Conservation (phyloP, 1,140 invertebrate genomes). For the Physella acuta region DNA sequence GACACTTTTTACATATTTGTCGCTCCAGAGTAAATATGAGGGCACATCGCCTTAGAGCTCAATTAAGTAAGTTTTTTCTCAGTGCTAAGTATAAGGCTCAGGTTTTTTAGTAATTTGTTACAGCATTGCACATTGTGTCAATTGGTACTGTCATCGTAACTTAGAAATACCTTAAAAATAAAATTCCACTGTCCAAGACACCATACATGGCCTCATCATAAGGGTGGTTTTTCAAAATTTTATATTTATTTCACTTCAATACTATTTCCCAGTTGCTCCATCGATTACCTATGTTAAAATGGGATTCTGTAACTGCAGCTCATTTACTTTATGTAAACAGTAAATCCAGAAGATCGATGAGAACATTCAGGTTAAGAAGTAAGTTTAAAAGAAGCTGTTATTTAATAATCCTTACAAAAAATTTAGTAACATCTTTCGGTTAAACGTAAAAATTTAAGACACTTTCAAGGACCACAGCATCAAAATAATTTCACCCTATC, state of each 20-base stretch:
- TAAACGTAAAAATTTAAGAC: too few species aligned
- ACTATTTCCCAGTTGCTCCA: conserved; percentile 7
- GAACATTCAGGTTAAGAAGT: conserved; percentile 23
- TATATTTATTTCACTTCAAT: too few species aligned
- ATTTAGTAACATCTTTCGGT: too few species aligned
- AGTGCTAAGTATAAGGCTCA: too few species aligned
- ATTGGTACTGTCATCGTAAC: too few species aligned
- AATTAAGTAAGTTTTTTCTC: conserved; percentile 13
- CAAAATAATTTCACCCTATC: background rate
- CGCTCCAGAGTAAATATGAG: conserved; percentile 19
- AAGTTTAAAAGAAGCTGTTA: conserved; percentile 12
- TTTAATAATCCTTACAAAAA: background rate
- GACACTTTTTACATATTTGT: conserved; percentile 14
- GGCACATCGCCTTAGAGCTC: conserved; percentile 4
- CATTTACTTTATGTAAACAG: conserved; percentile 24
- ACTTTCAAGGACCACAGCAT: conserved; percentile 1
- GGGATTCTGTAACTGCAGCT: conserved; percentile 20
- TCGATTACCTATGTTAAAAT: conserved; percentile 17
- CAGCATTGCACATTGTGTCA: too few species aligned
- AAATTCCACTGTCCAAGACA: too few species aligned
- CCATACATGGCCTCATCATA: too few species aligned
- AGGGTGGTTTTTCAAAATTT: too few species aligned
- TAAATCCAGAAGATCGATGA: conserved; percentile 17
- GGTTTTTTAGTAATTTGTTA: too few species aligned
- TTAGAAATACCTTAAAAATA: too few species aligned